phyloP scores from a whole-genome alignment of 2,113 vertebrate species.

The Furnarius figulus region DNA sequence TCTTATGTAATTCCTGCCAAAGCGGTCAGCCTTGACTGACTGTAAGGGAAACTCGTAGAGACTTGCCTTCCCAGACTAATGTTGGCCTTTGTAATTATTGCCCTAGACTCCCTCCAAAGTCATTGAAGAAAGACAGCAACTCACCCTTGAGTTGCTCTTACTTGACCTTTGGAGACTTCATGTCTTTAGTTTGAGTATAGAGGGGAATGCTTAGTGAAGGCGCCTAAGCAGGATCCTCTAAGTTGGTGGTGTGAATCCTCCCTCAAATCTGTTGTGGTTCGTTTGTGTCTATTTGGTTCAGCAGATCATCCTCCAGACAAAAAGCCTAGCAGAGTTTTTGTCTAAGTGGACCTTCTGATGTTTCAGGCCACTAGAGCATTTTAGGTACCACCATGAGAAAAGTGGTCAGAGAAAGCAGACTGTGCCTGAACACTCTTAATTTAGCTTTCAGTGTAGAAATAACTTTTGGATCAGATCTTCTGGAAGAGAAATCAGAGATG shows the following conservation, averaged over 20 bases:
- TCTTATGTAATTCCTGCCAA: background rate
- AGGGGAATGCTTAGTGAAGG: background rate
- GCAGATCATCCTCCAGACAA: background rate
- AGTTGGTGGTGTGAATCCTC: background rate
- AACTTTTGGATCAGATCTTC: background rate
- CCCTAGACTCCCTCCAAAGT: background rate
- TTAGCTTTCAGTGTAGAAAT: background rate
- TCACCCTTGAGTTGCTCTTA: background rate
- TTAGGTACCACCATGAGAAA: background rate
- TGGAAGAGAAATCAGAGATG: background rate
- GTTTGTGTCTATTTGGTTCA: background rate
- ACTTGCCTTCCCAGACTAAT: background rate
- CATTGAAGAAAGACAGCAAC: background rate
- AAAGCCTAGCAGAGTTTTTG: background rate
- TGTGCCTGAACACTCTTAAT: background rate
- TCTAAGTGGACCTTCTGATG: background rate
- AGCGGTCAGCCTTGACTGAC: background rate
- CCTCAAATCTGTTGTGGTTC: background rate
- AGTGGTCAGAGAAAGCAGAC: background rate
- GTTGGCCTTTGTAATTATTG: background rate
- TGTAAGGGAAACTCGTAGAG: background rate
- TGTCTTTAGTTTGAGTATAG: background rate
- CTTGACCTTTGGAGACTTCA: background rate
- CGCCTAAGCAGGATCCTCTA: background rate
- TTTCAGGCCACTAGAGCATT: background rate